These are phyloP conservation scores for Apamea anceps DNA, from an alignment of 2,888 invertebrate genomes.

Conservation along the genomic window DNA sequence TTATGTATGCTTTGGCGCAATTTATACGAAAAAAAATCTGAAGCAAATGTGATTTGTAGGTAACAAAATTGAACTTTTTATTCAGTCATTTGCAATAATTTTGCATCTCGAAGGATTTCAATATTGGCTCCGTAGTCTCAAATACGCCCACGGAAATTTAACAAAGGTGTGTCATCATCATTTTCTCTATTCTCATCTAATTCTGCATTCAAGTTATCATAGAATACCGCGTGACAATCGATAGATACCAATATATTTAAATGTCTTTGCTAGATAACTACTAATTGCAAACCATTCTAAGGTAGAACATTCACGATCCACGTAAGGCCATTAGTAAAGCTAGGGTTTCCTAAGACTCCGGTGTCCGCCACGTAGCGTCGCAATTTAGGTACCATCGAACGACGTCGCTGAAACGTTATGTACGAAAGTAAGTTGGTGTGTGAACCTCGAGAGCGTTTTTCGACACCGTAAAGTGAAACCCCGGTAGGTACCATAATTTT, in stretches of 20 bases:
- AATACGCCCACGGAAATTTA: conserved; percentile 6
- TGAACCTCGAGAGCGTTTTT: not conserved
- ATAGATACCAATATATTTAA: not conserved
- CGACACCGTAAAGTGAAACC: not conserved
- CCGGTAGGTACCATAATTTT: not conserved
- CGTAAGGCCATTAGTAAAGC: not conserved
- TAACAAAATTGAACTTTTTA: conserved; percentile 20
- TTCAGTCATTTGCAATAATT: conserved; percentile 13
- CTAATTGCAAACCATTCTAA: not conserved
- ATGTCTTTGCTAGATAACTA: not conserved
- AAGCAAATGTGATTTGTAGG: conserved; percentile 45
- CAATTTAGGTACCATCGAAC: not conserved
- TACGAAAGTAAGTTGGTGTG: not conserved
- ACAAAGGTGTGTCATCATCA: conserved; percentile 28
- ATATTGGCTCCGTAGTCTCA: conserved; percentile 11
- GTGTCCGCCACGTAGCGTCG: not conserved
- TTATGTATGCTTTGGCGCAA: conserved; percentile 25
- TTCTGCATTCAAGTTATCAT: not conserved
- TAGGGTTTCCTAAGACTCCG: not conserved
- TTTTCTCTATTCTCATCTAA: not conserved
- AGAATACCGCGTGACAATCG: not conserved
- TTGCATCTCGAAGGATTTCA: conserved; percentile 18
- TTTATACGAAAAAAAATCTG: conserved; percentile 18
- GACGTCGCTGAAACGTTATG: not conserved
- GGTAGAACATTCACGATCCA: not conserved